These are phyloP conservation scores for Ceryle rudis DNA, from an alignment of 2,797 vertebrate genomes.

Conservation along the genomic window DNA sequence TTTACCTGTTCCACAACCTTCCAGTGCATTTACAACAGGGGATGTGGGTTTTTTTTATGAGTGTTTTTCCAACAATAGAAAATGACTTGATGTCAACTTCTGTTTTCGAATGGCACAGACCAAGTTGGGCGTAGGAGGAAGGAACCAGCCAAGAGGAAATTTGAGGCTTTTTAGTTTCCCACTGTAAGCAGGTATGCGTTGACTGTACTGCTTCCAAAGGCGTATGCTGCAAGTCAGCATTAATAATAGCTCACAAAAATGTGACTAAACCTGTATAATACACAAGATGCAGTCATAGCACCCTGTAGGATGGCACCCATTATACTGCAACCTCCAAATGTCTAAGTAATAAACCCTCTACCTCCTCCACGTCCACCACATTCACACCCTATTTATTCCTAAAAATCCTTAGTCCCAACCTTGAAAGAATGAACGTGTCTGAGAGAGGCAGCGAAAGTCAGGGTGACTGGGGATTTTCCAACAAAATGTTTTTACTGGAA, in stretches of 20 bases:
- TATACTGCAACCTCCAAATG: not conserved
- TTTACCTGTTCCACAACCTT: conserved; percentile 26
- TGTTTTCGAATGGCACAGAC: not conserved
- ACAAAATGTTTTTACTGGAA: not conserved
- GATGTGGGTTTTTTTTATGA: conserved; percentile 43
- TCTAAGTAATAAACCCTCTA: not conserved
- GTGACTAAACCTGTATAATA: conserved; percentile 64
- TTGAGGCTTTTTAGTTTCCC: conserved; percentile 69
- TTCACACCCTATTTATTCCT: not conserved
- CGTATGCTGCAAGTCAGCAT: conserved; percentile 62
- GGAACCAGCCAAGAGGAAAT: conserved; percentile 67
- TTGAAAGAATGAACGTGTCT: not conserved
- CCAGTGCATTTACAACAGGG: conserved; percentile 7
- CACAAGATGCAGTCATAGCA: conserved; percentile 6
- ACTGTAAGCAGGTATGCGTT: conserved; percentile 57
- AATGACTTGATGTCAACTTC: conserved; percentile 41
- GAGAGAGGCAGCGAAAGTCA: not conserved
- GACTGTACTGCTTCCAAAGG: conserved; percentile 66
- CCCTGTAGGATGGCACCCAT: conserved; percentile 8
- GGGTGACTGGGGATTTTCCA: not conserved
- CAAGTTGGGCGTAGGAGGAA: conserved; percentile 13
- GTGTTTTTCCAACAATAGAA: conserved; percentile 45
- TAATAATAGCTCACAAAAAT: conserved; percentile 68
- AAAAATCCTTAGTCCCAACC: not conserved
- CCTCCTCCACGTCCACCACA: not conserved